A percentile compares a stretch with the other conserved stretches of the same genome.
phyloP scores from a whole-genome alignment of 2,888 invertebrate species.

The Sinohyriopsis cumingii region DNA sequence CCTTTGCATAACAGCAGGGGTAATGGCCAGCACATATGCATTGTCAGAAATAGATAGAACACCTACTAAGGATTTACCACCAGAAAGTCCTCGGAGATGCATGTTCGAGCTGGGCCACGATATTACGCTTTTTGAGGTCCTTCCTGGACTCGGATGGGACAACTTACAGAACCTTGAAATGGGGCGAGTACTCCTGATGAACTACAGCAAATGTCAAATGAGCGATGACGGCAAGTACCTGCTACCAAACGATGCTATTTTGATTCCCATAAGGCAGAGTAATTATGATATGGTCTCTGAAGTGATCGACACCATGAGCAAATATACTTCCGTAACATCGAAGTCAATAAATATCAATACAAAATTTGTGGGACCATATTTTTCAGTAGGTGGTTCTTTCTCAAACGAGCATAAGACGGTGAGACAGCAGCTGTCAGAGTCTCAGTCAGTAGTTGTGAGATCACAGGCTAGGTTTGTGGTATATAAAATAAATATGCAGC shows the following conservation, averaged over 20 bases:
- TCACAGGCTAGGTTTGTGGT: slow-evolving; percentile 10
- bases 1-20: too few relatives aligned
- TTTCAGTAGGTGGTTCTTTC: slow-evolving; percentile 19
- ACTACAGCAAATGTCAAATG: slow-evolving; percentile 10
- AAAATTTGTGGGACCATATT: background rate
- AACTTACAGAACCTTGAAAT: slow-evolving; percentile 17
- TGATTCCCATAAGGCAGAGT: slow-evolving; percentile 13
- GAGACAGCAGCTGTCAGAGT: slow-evolving; percentile 11
- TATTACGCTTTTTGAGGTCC: slow-evolving; percentile 5
- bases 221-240: slow-evolving; percentile 19
- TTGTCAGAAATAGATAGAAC: too few relatives aligned
- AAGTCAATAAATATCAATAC: slow-evolving; percentile 17
- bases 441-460: slow-evolving; percentile 9
- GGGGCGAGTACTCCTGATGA: slow-evolving; percentile 10
- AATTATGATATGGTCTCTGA: slow-evolving; percentile 14
- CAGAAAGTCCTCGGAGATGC: too few relatives aligned
- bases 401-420: slow-evolving; percentile 10
- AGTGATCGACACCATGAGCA: slow-evolving; percentile 10
- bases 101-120: too few relatives aligned
- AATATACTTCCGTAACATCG: slow-evolving; percentile 15
- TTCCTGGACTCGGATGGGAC: slow-evolving; percentile 25
- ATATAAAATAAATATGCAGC: slow-evolving; percentile 11
- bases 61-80: too few relatives aligned
- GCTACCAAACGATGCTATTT: slow-evolving; percentile 10
- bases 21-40: too few relatives aligned